phyloP scores from a whole-genome alignment of 1,140 invertebrate species.

The Drosophila micromelanica region DNA sequence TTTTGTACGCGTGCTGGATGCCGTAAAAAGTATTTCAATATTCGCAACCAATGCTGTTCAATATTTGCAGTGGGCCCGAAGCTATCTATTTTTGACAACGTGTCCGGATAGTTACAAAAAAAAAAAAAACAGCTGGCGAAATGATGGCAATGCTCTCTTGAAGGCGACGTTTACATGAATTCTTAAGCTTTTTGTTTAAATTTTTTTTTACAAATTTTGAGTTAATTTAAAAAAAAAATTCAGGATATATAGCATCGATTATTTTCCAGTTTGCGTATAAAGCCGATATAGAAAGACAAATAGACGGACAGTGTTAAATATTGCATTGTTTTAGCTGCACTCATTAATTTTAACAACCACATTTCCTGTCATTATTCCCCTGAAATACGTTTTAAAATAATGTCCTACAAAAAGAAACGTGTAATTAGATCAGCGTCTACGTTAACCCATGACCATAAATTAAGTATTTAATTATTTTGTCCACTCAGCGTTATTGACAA shows the following conservation, averaged over 20 bases:
- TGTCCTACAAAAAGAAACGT: not conserved
- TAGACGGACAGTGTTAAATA: no score
- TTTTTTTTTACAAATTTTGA: no score
- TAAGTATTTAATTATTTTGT: slow-evolving; percentile 77
- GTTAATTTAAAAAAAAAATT: no score
- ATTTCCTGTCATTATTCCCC: not conserved
- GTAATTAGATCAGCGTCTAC: slow-evolving; percentile 61
- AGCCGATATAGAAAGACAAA: no score
- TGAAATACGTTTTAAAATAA: not conserved
- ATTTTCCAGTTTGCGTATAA: no score
- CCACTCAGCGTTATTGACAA: slow-evolving; percentile 56
- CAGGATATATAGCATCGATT: no score
- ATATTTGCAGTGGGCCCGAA: slow-evolving; percentile 57
- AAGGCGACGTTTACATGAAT: not conserved
- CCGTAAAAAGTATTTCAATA: slow-evolving; percentile 65
- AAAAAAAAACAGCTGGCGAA: slow-evolving; percentile 20
- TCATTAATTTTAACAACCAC: not conserved
- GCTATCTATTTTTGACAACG: slow-evolving; percentile 1
- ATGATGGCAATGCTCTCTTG: slow-evolving; percentile 25
- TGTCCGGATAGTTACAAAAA: not conserved
- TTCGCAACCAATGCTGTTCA: slow-evolving; percentile 69
- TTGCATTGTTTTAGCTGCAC: not conserved
- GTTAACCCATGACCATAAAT: slow-evolving; percentile 45
- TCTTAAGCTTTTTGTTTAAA: not conserved
- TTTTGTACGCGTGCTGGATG: slow-evolving; percentile 13